Evolutionary conservation across 2,888 invertebrate genomes (phyloP).

Genomic region (Malacosoma neustria): DNA sequence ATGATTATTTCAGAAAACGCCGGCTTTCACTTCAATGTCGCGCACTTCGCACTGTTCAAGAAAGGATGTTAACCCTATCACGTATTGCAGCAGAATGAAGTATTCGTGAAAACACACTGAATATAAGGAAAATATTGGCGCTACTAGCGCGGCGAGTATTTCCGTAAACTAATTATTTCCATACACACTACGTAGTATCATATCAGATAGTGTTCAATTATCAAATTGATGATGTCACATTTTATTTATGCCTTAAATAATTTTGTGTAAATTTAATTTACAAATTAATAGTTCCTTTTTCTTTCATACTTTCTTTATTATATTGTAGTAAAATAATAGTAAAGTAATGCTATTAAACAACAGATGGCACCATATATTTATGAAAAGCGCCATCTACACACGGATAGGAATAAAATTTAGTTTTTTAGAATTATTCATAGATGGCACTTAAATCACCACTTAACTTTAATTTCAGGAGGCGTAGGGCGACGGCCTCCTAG

Average conservation of each 20-base stretch:
- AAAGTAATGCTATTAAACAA: constrained; percentile 16
- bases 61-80: constrained; percentile 64
- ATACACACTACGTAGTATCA: neutral
- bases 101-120: constrained; percentile 69
- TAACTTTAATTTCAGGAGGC: too few species aligned
- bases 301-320: too few species aligned
- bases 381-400: neutral
- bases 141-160: constrained; percentile 45
- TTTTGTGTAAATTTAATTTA: too few species aligned
- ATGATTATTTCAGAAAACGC: constrained; percentile 23
- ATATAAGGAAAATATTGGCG: constrained; percentile 71
- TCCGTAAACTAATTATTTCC: constrained; percentile 22
- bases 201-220: neutral
- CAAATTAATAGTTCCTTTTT: too few species aligned
- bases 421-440: neutral
- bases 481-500: too few species aligned
- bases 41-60: constrained; percentile 39
- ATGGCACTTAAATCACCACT: too few species aligned
- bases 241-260: constrained; percentile 13
- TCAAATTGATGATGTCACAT: neutral
- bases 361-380: constrained; percentile 16
- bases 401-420: neutral
- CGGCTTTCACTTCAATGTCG: constrained; percentile 67
- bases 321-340: too few species aligned
- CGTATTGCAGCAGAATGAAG: constrained; percentile 69